Percentiles rank a stretch among this genome's conserved stretches.
Evolutionary conservation across 2,888 invertebrate species (phyloP).

Genomic region (Hartigia nigra): DNA sequence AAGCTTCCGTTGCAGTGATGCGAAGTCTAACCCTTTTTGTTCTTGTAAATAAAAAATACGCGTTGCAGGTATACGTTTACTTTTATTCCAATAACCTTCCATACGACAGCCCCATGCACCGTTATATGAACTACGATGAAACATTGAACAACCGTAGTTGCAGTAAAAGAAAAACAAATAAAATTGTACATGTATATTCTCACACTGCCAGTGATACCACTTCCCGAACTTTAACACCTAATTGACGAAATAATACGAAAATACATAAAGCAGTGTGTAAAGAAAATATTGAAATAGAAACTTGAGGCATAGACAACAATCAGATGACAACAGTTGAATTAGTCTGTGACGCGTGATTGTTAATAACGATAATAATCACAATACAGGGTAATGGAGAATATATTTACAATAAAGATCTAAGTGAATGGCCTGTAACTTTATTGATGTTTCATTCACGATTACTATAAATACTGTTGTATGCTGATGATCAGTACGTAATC

Average conservation of each 20-base stretch:
- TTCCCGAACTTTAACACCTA: background rate
- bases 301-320: too few species aligned
- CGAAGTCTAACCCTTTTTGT: slow-evolving; percentile 5
- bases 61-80: slow-evolving; percentile 34
- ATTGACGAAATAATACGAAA: background rate
- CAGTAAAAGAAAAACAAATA: background rate
- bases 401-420: background rate
- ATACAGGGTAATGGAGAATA: background rate
- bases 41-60: slow-evolving; percentile 42
- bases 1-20: background rate
- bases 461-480: slow-evolving; percentile 33
- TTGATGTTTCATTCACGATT: slow-evolving; percentile 29
- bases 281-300: background rate
- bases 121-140: background rate
- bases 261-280: background rate
- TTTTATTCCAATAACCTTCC: slow-evolving; percentile 37
- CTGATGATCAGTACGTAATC: slow-evolving; percentile 7
- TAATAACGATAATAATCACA: background rate
- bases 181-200: background rate
- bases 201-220: background rate
- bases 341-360: background rate
- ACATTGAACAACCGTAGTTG: background rate
- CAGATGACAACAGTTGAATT: too few species aligned
- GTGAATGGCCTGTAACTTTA: background rate
- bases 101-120: background rate